phyloP scores from a whole-genome alignment of 2,888 invertebrate genomes.

The Mythimna albipuncta region DNA sequence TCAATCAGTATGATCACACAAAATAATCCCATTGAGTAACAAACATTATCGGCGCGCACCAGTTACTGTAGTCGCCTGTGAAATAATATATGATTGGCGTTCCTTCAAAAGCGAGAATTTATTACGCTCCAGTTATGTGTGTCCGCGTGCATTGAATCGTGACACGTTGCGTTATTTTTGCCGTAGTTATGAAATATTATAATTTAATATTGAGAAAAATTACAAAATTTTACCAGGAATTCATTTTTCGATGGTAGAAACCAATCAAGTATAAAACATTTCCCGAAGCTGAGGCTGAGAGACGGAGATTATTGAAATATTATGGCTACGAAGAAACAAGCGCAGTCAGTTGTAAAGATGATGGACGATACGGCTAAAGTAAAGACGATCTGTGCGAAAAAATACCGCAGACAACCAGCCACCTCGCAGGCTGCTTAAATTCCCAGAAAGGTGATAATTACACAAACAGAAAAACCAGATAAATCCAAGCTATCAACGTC shows the following conservation, averaged over 20 bases:
- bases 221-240: constrained; percentile 39
- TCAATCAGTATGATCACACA: constrained; percentile 62
- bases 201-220: constrained; percentile 64
- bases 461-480: constrained; percentile 34
- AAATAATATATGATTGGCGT: constrained; percentile 72
- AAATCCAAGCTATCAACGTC: constrained; percentile 40
- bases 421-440: constrained; percentile 23
- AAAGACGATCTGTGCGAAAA: constrained; percentile 18
- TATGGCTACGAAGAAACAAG: constrained; percentile 21
- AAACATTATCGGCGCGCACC: constrained; percentile 64
- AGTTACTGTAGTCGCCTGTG: constrained; percentile 61
- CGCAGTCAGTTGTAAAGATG: constrained; percentile 36
- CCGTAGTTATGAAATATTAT: constrained; percentile 66
- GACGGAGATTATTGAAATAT: constrained; percentile 36
- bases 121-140: constrained; percentile 82
- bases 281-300: constrained; percentile 29
- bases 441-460: constrained; percentile 41
- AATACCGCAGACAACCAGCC: constrained; percentile 4
- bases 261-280: constrained; percentile 52
- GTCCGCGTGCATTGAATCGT: constrained; percentile 79
- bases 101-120: constrained; percentile 75
- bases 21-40: constrained; percentile 66
- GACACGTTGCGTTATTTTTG: constrained; percentile 73
- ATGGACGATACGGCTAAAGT: constrained; percentile 24
- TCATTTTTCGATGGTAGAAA: constrained; percentile 28